Conservation (phyloP, 1,140 invertebrate genomes). For the Hydropsyche tenuis region DNA sequence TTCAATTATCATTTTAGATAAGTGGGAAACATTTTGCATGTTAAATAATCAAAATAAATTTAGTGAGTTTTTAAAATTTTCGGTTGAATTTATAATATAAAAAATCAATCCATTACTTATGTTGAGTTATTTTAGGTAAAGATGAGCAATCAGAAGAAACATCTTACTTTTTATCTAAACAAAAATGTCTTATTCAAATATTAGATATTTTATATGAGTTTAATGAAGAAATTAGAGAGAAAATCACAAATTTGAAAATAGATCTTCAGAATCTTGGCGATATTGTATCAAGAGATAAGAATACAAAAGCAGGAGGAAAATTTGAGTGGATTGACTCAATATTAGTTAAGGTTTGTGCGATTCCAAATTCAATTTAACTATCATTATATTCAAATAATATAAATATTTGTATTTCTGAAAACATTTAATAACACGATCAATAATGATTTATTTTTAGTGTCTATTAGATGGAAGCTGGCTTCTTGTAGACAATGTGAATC, state of each 20-base stretch:
- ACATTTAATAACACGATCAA: no score
- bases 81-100: slow-evolving; percentile 17
- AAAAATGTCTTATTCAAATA: slow-evolving; percentile 57
- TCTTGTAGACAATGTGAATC: slow-evolving; percentile 95
- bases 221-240: slow-evolving; percentile 38
- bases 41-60: slow-evolving; percentile 25
- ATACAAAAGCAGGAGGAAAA: slow-evolving; percentile 79
- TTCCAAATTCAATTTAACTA: slow-evolving; percentile 20
- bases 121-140: slow-evolving; percentile 42
- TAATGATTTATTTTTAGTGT: no score
- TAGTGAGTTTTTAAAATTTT: not conserved
- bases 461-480: slow-evolving; percentile 88
- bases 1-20: slow-evolving; percentile 48
- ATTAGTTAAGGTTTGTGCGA: slow-evolving; percentile 75
- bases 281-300: slow-evolving; percentile 63
- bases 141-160: slow-evolving; percentile 60
- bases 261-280: slow-evolving; percentile 52
- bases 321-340: slow-evolving; percentile 99
- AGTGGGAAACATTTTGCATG: slow-evolving; percentile 40
- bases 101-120: slow-evolving; percentile 1
- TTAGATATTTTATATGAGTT: slow-evolving; percentile 53
- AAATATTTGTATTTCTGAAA: slow-evolving; percentile 46
- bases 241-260: slow-evolving; percentile 50
- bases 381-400: slow-evolving; percentile 2
- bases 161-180: slow-evolving; percentile 63